These are phyloP conservation scores for Urocolius indicus DNA, from an alignment of 2,113 vertebrate genomes.

Conservation along the genomic window DNA sequence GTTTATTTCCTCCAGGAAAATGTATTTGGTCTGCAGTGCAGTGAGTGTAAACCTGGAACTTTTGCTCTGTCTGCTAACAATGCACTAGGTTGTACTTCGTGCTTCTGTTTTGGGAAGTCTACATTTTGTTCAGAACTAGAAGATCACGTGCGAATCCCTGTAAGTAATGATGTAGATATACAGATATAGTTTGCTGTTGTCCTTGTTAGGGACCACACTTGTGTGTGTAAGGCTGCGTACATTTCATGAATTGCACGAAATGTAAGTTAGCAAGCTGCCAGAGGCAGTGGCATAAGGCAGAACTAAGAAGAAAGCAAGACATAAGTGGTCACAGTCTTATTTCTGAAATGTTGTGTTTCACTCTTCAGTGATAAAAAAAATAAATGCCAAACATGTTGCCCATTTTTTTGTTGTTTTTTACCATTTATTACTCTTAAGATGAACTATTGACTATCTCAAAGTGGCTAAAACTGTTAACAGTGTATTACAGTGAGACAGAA, in stretches of 20 bases:
- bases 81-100: slow-evolving; percentile 83
- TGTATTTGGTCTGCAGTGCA: slow-evolving; percentile 85
- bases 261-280: fast-evolving
- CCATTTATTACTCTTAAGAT: neutral
- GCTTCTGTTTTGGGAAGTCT: slow-evolving; percentile 91
- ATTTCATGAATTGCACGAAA: neutral
- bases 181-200: neutral
- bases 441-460: neutral
- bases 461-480: neutral
- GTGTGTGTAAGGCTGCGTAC: neutral
- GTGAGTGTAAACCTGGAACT: slow-evolving; percentile 83
- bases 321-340: neutral
- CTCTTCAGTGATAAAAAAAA: neutral
- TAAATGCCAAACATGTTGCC: neutral
- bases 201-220: neutral
- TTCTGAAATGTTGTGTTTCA: neutral
- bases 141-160: slow-evolving; percentile 79
- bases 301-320: neutral
- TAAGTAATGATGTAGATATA: slow-evolving; percentile 68
- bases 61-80: slow-evolving; percentile 79
- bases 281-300: neutral
- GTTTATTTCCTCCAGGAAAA: slow-evolving; percentile 78
- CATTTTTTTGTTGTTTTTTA: neutral
- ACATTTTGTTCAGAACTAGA: slow-evolving; percentile 82
- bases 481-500: neutral